Conservation (phyloP, 2,888 invertebrate species). For the Pinctada fucata region DNA sequence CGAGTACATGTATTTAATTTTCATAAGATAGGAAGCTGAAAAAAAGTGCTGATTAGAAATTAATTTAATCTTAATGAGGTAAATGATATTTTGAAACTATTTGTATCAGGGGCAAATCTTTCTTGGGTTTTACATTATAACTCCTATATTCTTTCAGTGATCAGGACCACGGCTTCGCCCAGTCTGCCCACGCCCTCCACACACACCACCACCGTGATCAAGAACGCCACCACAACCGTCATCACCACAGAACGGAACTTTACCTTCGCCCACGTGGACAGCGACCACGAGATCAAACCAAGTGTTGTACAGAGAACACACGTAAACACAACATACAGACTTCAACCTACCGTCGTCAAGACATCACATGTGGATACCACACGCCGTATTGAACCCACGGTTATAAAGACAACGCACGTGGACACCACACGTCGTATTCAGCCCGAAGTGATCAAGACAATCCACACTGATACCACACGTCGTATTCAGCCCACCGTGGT, state of each 20-base stretch:
- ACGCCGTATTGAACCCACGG: too few relatives aligned
- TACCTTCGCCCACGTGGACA: background rate
- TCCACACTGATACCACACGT: background rate
- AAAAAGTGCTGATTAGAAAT: too few relatives aligned
- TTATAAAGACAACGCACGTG: too few relatives aligned
- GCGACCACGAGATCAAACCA: background rate
- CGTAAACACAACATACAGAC: background rate
- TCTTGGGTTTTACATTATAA: too few relatives aligned
- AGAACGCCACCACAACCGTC: constrained; percentile 5
- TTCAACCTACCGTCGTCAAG: background rate
- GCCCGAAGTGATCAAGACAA: background rate
- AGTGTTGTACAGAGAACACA: background rate
- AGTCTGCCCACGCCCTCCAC: constrained; percentile 21
- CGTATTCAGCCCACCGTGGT: background rate
- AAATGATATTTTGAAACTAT: background rate
- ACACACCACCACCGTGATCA: background rate
- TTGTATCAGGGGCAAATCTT: background rate
- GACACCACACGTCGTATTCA: background rate
- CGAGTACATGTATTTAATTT: background rate
- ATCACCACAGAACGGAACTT: background rate
- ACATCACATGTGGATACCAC: too few relatives aligned
- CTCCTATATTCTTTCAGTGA: background rate
- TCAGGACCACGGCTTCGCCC: constrained; percentile 29
- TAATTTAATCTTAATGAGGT: background rate
- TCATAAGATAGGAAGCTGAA: too few relatives aligned